Evolutionary conservation across 2,797 vertebrate species (phyloP), one percentile per base, ranked within the genome.

Genomic region (Clarias platycephalus): DNA sequence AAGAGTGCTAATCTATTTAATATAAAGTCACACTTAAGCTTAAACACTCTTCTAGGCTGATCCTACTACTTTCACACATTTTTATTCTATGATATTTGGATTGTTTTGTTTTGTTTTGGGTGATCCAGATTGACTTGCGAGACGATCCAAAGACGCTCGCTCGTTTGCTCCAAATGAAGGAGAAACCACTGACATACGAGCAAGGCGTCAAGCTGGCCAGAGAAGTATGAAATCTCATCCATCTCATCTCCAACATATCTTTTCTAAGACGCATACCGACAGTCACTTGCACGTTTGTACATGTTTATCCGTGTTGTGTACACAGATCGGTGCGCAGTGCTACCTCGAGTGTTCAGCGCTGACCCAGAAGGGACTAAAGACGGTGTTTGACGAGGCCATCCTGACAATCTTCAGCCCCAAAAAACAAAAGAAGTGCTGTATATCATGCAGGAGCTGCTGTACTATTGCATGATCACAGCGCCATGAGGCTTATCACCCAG

Each of bases 111-210:
- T 53, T 26, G 8, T 76, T 63, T 57, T 12, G 7, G 22, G 22
- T n/a, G 74, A 26, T n/a, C 28, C 89, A 88, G 84, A 71, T 88
- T 20, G 88, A 84, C 96, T 93, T 97, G 66, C 94, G 96, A 12
- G 96, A 97, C 79, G 96, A 97, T 87, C 95, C 96, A 82, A 97
- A 96, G 93, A 97, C 96, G 40, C 91, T 97, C 94, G 93, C 95
- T 1, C 94, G 96, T n/a, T 91, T 97, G 84, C 93, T 96, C 57
- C 95, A 96, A 60, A 96, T 97, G 96, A 97, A 97, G 89, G 96
- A 97, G 89, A 97, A 96, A 81, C 96, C 96, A 67, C 92, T 97
- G 87, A 96, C 95, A 24, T 96, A 96, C 0, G 96, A 97, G 90
- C 96, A 97, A 0, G 96, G 96, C 8, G 94, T 96, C 89, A 97